Base-by-base conservation (phyloP, 2,888 invertebrate genomes). In the Meiosimyza decipiens region DNA sequence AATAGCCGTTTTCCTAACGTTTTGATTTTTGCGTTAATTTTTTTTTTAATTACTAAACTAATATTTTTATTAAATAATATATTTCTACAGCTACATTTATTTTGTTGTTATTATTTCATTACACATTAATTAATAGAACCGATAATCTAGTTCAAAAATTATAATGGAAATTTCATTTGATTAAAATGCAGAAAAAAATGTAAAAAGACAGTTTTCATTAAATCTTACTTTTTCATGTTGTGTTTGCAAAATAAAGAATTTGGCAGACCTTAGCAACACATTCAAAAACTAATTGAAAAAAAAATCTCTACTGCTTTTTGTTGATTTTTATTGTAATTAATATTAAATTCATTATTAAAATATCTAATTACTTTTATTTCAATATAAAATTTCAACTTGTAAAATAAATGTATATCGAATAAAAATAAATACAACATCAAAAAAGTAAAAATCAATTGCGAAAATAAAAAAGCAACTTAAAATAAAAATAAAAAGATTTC, bases 331-430 rank as follows among this genome's bases (percentile, higher is more conserved):
- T 55, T 55, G 55, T 55, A 55, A 55, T 55, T 55, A 55, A 7
- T 7, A 7, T 16, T 54, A 16, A 54, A 28, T 28, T 28, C 28
- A 54, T 54, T 54, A 54, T 16, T 54, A 16, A 54, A 52, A 15
- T 52, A 52, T 59, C 59, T 59, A 59, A 28, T 59, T 22, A 28
- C 28, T 28, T 28, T 40, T 40, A 40, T 40, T 40, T 40, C 40
- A 40, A 52, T 52, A 52, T n/a, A 66, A 69, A 65, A 66, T 59
- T 64, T 50, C 57, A 50, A 59, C 13, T 49, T 68, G 57, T 68
- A 68, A 65, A 65, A 52, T 65, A 52, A 65, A 65, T 68, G 68
- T 68, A 68, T 68, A 68, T 68, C 68, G 68, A 68, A 68, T 57
- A 57, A 57, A 67, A 55, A 57, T 67, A 67, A 55, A 28, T 28